Evolutionary conservation across 2,113 vertebrate genomes (phyloP), one percentile per base, ranked within the genome.

Genomic region (Spea multiplicata): DNA sequence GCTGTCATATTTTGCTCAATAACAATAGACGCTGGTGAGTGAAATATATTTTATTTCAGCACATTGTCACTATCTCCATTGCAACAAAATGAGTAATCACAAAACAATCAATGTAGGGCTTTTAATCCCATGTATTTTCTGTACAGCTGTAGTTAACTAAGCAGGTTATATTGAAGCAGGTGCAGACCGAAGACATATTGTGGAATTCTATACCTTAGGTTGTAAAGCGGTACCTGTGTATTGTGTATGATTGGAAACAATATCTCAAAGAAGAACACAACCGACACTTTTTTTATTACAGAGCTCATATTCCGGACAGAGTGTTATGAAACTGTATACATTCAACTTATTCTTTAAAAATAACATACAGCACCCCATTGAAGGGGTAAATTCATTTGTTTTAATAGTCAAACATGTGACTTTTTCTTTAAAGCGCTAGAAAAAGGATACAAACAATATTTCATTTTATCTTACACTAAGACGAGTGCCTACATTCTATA

Each of bases 11-110:
- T 30, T 30, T 30, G 30, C 30, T 1, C 30, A 30, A 30, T 30
- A 52, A 12, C 14, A 76, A 71, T 8, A 57, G 17, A n/a, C 12
- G 16, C 46, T 7, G 44, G 8, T 61, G 75, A 77, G 16, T 77
- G 66, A 77, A 77, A 77, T 53, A 71, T 70, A 66, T 77, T 59
- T 77, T 77, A 77, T 77, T 50, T 44, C 70, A 77, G 66, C 75
- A 77, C 66, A 77, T 77, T 46, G 53, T 77, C 66, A 70, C 67
- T 53, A 75, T 70, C 75, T 70, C 66, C 55, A 77, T 67, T 49
- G 66, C 66, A 70, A 66, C 44, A 61, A 77, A 77, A 49, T 77
- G 68, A 77, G 45, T 49, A 62, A 70, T 62, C 75, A 77, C 75
- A 77, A 55, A 77, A 70, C 75, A 62, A 70, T 77, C 75, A 76